Base-by-base conservation (phyloP, 1,140 invertebrate genomes). In the Polypedilum vanderplanki region DNA sequence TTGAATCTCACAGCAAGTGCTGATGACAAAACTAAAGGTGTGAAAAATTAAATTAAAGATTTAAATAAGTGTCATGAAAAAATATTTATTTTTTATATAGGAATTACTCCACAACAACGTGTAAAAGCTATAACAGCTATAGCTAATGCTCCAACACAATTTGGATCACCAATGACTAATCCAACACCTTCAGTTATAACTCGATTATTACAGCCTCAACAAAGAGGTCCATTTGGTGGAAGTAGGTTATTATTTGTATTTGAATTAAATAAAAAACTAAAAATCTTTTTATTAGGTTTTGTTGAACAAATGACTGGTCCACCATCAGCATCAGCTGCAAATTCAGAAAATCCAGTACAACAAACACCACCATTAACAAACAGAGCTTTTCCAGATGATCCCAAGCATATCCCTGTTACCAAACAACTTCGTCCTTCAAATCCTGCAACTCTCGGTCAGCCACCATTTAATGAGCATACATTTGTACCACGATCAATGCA, bases 21-120 rank as follows among this genome's bases (percentile, higher is more conserved):
- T 15, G 65, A 70, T 20, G 65, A 70, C 8, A 70, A 70, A 70
- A 20, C 3, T 18, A 70, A 70, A 70, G 65, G 65, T 70, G 5
- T 33, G 1, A 3, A 3, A 33, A 70, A 1, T 3, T 67, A 7
- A 17, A 7, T 67, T 67, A 67, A 18, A 17, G 3, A 67, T 67
- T 18, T 8, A 67, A n/a, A n/a, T 3, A 18, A 18, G 1, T 67
- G 3, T n/a, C n/a, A n/a, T 18, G 18, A 7, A 20, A 22, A 8
- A 70, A 70, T n/a, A n/a, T 22, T 8, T 3, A 18, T 9, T 70
- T 70, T 20, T 22, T 10, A 70, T 5, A 20, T 70, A 10, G 18
- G 65, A 10, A 20, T 18, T 33, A 5, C 65, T 10, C 17, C 17
- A 9, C 65, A 17, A 9, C 65, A 9, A 70, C 17, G 17, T 20